Percentiles rank a stretch among this genome's conserved stretches.
phyloP scores from a whole-genome alignment of 2,888 invertebrate genomes.

The Argyresthia goedartella region DNA sequence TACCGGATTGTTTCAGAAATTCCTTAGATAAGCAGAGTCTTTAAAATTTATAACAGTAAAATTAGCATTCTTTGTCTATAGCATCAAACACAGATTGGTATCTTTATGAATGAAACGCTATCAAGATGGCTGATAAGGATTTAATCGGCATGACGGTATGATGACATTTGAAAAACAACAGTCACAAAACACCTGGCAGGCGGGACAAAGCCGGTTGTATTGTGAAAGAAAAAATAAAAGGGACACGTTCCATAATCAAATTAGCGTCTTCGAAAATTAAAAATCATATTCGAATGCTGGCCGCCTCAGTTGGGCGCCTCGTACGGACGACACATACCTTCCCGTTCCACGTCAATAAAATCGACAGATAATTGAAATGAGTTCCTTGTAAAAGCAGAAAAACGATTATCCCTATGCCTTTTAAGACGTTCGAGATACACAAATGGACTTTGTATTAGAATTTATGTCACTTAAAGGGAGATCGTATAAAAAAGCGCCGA shows the following conservation, averaged over 20 bases:
- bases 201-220: conserved; percentile 53
- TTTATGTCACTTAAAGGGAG: conserved; percentile 68
- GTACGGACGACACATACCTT: conserved; percentile 55
- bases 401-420: conserved; percentile 68
- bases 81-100: too few relatives aligned
- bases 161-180: too few relatives aligned
- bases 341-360: conserved; percentile 64
- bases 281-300: conserved; percentile 41
- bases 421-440: conserved; percentile 70
- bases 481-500: conserved; percentile 68
- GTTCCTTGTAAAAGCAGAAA: conserved; percentile 70
- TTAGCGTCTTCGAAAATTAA: conserved; percentile 60
- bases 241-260: conserved; percentile 56
- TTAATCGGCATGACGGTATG: too few relatives aligned
- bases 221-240: conserved; percentile 28
- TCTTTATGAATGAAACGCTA: too few relatives aligned
- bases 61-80: too few relatives aligned
- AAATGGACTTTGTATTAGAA: conserved; percentile 71
- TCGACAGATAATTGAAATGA: conserved; percentile 69
- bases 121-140: too few relatives aligned
- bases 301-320: conserved; percentile 58
- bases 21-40: too few relatives aligned
- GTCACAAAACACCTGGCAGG: conserved; percentile 19
- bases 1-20: too few relatives aligned
- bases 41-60: too few relatives aligned